A percentile compares a stretch with the other conserved stretches of the same genome.
Evolutionary conservation across 2,797 vertebrate species (phyloP).

Genomic region (Natrix natrix): DNA sequence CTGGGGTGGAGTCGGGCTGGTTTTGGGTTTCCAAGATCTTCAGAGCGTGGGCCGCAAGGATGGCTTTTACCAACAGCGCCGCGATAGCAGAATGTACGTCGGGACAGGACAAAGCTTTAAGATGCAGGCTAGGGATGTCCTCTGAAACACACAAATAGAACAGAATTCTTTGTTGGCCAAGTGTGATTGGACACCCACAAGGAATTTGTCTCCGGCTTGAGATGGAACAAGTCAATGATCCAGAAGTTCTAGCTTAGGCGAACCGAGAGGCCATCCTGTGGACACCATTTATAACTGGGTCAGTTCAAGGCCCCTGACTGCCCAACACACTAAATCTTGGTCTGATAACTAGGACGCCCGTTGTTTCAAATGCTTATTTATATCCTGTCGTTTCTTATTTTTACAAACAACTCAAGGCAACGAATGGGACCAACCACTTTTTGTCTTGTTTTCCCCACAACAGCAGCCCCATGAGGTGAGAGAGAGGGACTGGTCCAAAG

Average conservation of each 20-base stretch:
- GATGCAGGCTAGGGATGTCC: slow-evolving; percentile 46
- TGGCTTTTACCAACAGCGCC: slow-evolving; percentile 69
- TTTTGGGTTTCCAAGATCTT: slow-evolving; percentile 14
- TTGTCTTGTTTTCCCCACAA: background rate
- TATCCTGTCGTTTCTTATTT: background rate
- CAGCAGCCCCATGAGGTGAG: background rate
- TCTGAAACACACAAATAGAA: background rate
- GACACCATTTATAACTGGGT: background rate
- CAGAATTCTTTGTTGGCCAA: background rate
- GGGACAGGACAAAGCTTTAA: slow-evolving; percentile 74
- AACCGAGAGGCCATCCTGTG: background rate
- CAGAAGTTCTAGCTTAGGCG: background rate
- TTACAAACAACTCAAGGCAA: background rate
- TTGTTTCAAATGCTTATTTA: background rate
- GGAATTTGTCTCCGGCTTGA: background rate
- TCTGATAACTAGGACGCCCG: background rate
- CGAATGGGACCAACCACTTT: background rate
- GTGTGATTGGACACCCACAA: background rate
- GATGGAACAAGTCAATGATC: background rate
- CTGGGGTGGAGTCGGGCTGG: accelerated
- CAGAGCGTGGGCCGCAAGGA: background rate
- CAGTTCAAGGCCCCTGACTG: background rate
- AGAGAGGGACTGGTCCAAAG: background rate
- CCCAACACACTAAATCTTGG: background rate
- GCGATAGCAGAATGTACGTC: slow-evolving; percentile 71